phyloP scores from a whole-genome alignment of 2,888 invertebrate species.

The Mythimna loreyi region DNA sequence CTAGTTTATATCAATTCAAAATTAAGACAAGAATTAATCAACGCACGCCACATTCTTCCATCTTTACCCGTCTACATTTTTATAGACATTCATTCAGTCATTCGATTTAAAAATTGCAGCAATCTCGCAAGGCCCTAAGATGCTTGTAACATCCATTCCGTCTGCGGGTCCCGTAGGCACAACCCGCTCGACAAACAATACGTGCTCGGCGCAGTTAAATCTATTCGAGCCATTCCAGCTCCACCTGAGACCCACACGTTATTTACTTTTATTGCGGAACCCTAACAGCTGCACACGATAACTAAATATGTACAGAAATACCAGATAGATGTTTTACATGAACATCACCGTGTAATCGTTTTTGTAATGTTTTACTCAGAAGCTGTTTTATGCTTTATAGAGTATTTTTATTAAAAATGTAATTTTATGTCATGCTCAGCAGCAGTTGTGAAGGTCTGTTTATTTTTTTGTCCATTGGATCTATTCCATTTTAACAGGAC shows the following conservation, averaged over 20 bases:
- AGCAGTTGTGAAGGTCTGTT: no score
- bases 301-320: conserved; percentile 38
- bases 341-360: no score
- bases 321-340: neutral
- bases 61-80: neutral
- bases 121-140: conserved; percentile 38
- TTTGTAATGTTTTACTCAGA: no score
- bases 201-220: conserved; percentile 61
- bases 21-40: neutral
- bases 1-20: no score
- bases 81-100: no score
- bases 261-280: conserved; percentile 63
- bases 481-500: no score
- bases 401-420: neutral
- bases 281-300: conserved; percentile 6
- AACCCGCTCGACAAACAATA: conserved; percentile 52
- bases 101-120: conserved; percentile 10
- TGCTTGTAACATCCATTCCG: conserved; percentile 26
- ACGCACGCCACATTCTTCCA: neutral
- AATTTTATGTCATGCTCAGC: no score
- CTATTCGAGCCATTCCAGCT: conserved; percentile 61
- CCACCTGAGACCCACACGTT: conserved; percentile 62
- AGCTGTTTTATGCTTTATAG: neutral
- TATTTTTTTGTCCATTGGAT: no score
- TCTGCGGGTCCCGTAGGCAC: conserved; percentile 37